A percentile compares a stretch with the other conserved stretches of the same genome.
Conservation (phyloP, 1,140 invertebrate species). For the Aphidius gifuensis region DNA sequence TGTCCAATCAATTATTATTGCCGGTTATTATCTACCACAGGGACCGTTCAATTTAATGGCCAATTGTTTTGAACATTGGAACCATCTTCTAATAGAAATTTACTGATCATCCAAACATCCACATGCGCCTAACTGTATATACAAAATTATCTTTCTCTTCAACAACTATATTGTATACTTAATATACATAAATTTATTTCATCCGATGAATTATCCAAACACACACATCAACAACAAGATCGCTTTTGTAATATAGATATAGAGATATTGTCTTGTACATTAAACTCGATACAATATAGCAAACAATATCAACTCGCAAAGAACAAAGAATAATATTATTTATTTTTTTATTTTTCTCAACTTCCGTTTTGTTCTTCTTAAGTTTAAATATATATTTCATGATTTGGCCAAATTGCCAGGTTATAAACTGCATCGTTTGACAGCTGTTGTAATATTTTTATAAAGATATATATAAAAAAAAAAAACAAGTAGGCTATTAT, state of each 20-base stretch:
- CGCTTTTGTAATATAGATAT: no score
- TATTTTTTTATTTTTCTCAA: no score
- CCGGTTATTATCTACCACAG: constrained; percentile 51
- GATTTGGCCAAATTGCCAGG: background rate
- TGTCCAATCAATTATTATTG: constrained; percentile 45
- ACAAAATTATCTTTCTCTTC: background rate
- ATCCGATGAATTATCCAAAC: background rate
- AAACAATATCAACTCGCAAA: no score
- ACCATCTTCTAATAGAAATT: constrained; percentile 51
- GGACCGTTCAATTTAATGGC: constrained; percentile 52
- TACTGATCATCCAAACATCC: constrained; percentile 31
- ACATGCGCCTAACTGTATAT: background rate
- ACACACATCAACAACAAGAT: background rate
- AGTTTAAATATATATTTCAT: no score
- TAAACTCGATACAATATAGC: no score
- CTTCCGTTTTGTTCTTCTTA: no score
- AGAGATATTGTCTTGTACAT: no score
- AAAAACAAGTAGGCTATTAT: constrained; percentile 25
- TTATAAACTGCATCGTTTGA: constrained; percentile 30
- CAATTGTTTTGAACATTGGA: constrained; percentile 50
- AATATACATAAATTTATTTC: no score
- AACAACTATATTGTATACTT: no score
- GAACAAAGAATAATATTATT: no score
- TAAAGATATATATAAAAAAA: no score
- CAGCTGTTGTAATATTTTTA: constrained; percentile 37